Conservation (phyloP, 2,113 vertebrate genomes). For the Anser cygnoides region DNA sequence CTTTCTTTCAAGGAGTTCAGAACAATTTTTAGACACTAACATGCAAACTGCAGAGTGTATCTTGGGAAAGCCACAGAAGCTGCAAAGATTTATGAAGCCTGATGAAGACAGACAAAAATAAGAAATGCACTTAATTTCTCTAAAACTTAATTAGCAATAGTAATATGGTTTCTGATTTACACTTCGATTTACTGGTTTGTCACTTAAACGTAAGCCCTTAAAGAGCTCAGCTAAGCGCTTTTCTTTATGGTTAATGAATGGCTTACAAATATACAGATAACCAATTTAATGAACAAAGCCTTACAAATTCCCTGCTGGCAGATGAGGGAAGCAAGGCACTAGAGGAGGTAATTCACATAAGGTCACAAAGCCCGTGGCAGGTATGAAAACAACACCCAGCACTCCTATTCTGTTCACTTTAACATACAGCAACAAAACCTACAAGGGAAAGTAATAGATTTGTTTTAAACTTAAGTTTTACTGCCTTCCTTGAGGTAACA, state of each 20-base stretch:
- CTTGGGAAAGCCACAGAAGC: neutral
- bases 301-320: neutral
- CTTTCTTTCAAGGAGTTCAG: neutral
- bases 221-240: neutral
- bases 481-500: neutral
- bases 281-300: neutral
- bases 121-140: neutral
- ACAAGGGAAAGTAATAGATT: neutral
- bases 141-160: neutral
- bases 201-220: neutral
- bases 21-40: neutral
- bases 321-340: neutral
- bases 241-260: neutral
- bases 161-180: conserved; percentile 9
- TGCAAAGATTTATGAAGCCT: neutral
- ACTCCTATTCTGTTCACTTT: neutral
- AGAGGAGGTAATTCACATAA: neutral
- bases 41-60: neutral
- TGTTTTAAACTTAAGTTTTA: neutral
- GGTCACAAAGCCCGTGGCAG: neutral
- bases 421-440: neutral
- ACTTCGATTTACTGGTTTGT: conserved; percentile 15
- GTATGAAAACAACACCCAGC: neutral
- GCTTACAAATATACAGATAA: neutral
- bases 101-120: neutral